Evolutionary conservation across 2,888 invertebrate genomes (phyloP), one percentile per base, ranked within the genome.

Genomic region (Dolomedes plantarius): DNA sequence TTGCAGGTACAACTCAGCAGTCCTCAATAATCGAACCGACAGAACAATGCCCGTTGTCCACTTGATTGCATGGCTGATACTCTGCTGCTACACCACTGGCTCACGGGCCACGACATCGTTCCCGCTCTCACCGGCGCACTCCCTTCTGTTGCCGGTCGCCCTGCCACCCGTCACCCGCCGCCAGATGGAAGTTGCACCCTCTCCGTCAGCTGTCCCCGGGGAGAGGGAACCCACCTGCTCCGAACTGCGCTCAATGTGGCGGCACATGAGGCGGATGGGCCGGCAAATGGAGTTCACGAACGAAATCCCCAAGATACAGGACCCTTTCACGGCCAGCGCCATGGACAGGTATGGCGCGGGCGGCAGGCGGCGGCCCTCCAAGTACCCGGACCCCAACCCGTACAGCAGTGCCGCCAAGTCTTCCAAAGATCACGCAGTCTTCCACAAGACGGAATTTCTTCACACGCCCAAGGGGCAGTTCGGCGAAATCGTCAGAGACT

Each of bases 181-280:
- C 1, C 87, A 87, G 31, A 85, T 71, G 72, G 85, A 85, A 29
- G 73, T 85, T 46, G 41, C 75, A 46, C 82, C 82, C 6, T 27
- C 69, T 0, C 78, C 75, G 1, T 6, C 71, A 13, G 23, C 46
- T 1, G 2, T 46, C 2, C 11, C 56, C 16, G 56, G 56, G 3
- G 86, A 88, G 19, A 56, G 80, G 41, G 97, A 97, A 90, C 97
- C 97, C 0, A 94, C 94, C 74, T 97, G 97, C 91, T 96, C 96
- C 89, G 95, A 97, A 90, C 93, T 97, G 71, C 94, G 96, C 86
- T 95, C 95, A 11, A 97, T 97, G 96, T 97, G 97, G 97, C 94
- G 95, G 91, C 96, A 96, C 92, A 96, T 96, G 19, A 96, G 96
- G 91, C 92, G 97, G 85, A 96, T 97, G 92, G 96, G 96, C 71